Evolutionary conservation across 2,113 vertebrate genomes (phyloP).

Genomic region (Hiodon alosoides): DNA sequence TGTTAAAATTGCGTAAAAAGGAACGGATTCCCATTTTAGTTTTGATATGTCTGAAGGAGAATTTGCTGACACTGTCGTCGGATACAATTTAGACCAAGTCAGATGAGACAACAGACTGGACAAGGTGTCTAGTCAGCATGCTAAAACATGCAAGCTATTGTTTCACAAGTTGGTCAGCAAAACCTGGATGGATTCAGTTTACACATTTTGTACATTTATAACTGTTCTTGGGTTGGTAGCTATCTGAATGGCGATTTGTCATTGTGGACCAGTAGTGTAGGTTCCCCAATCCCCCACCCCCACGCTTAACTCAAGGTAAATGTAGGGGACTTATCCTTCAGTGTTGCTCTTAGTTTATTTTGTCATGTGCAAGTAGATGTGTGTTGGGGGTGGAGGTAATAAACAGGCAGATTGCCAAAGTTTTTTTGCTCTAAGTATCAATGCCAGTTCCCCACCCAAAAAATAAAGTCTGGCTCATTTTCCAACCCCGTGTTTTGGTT

Average conservation of each 20-base stretch:
- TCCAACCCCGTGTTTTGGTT: neutral
- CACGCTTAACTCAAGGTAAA: neutral
- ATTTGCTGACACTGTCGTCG: neutral
- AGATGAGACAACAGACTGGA: neutral
- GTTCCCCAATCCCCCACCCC: neutral
- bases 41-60: too few species aligned
- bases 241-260: neutral
- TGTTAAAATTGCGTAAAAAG: too few species aligned
- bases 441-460: slow-evolving; percentile 1
- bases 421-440: slow-evolving; percentile 17
- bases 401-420: slow-evolving; percentile 13
- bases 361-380: slow-evolving; percentile 8
- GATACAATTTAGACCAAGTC: neutral
- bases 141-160: neutral
- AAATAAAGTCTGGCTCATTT: slow-evolving; percentile 18
- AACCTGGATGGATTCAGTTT: slow-evolving; percentile 10
- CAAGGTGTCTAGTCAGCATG: neutral
- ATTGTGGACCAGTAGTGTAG: slow-evolving; percentile 11
- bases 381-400: slow-evolving; percentile 8
- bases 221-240: slow-evolving; percentile 3
- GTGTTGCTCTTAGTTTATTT: neutral
- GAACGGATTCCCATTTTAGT: neutral
- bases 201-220: slow-evolving; percentile 8
- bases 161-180: neutral
- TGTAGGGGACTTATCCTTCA: neutral